These are phyloP conservation scores for Pteria penguin DNA, from an alignment of 2,888 invertebrate species.

Conservation along the genomic window DNA sequence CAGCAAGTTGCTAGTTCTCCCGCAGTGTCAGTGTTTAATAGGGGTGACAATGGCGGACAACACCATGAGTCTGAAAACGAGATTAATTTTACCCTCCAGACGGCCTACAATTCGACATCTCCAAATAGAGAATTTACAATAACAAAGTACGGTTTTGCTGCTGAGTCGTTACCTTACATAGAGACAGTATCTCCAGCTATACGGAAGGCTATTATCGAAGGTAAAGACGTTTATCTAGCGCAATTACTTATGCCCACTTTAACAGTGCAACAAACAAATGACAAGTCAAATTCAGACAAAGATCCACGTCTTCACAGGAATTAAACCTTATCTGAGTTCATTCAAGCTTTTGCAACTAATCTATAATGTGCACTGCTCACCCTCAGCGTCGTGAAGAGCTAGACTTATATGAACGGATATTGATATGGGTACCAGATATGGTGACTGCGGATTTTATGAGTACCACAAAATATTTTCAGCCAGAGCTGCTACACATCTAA, in stretches of 20 bases:
- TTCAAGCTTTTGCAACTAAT: conserved; percentile 19
- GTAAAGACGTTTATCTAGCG: conserved; percentile 21
- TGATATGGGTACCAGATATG: conserved; percentile 29
- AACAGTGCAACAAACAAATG: not conserved
- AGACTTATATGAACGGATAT: conserved; percentile 26
- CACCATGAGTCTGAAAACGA: too few relatives aligned
- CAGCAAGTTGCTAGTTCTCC: too few relatives aligned
- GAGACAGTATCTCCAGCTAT: conserved; percentile 20
- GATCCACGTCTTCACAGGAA: conserved; percentile 10
- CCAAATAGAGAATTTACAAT: not conserved
- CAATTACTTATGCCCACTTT: conserved; percentile 9
- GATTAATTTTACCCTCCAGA: not conserved
- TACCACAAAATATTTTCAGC: conserved; percentile 23
- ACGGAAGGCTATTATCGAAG: conserved; percentile 15
- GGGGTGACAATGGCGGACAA: too few relatives aligned
- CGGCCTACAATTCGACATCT: not conserved
- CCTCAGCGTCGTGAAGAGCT: conserved; percentile 12
- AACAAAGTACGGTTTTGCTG: conserved; percentile 13
- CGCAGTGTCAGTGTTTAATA: too few relatives aligned
- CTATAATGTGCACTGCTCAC: conserved; percentile 13
- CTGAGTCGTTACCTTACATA: conserved; percentile 24
- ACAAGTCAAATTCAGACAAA: not conserved
- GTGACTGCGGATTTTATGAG: conserved; percentile 16
- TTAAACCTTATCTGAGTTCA: conserved; percentile 5
- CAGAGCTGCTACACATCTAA: conserved; percentile 18